Conservation (phyloP, 2,888 invertebrate genomes). For the Phengaris alcon region DNA sequence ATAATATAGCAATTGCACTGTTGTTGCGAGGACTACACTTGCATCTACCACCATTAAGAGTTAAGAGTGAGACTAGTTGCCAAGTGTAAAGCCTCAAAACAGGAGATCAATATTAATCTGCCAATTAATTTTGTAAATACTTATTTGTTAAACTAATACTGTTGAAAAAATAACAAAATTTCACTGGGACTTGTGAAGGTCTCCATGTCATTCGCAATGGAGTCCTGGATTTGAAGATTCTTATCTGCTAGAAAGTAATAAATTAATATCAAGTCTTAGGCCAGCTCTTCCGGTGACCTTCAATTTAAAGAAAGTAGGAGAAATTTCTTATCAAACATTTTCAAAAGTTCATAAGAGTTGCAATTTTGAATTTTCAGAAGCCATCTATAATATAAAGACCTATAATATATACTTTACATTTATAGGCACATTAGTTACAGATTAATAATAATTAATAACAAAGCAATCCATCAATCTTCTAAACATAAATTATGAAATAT, state of each 20-base stretch:
- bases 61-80: constrained; percentile 59
- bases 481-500: constrained; percentile 66
- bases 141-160: constrained; percentile 71
- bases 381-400: constrained; percentile 71
- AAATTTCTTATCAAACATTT: constrained; percentile 34
- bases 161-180: constrained; percentile 69
- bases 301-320: constrained; percentile 47
- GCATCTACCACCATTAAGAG: constrained; percentile 64
- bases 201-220: constrained; percentile 55
- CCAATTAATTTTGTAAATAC: constrained; percentile 64
- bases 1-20: constrained; percentile 75
- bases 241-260: constrained; percentile 57
- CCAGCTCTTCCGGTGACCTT: constrained; percentile 57
- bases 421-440: constrained; percentile 78
- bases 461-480: constrained; percentile 74
- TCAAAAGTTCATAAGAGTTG: constrained; percentile 52
- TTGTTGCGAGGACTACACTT: constrained; percentile 77
- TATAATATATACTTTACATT: constrained; percentile 73
- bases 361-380: constrained; percentile 60
- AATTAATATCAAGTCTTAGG: constrained; percentile 62
- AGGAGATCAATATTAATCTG: constrained; percentile 64
- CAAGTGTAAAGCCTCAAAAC: constrained; percentile 60
- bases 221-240: constrained; percentile 57
- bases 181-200: constrained; percentile 59
- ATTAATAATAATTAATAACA: constrained; percentile 53